Evolutionary conservation across 2,888 invertebrate genomes (phyloP), one percentile per base, ranked within the genome.

Genomic region (Pyrrhopygopsis socrates): DNA sequence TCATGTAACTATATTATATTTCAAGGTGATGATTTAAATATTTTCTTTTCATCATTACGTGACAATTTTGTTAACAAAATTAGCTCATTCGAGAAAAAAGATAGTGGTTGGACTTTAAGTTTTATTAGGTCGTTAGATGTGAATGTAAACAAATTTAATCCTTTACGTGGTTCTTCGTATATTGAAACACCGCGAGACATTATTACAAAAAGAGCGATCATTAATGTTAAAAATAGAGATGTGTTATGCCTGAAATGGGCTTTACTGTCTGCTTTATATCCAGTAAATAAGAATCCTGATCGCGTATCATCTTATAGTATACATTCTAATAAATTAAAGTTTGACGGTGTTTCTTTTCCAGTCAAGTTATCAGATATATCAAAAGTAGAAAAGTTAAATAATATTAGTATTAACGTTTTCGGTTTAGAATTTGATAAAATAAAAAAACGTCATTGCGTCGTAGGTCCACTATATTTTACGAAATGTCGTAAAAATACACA

Each of bases 321-420:
- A 13, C 58, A 92, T 84, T 30, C 68, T 41, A 77, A 92, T 82
- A 91, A 92, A 85, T 60, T 93, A 0, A 92, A 93, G 41, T 93
- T 93, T 78, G 58, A 84, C 29, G 84, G 85, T 29, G 82, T 95
- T 65, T 60, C 76, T 20, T 93, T 93, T 45, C 94, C 94, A 1
- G 83, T 94, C 18, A 90, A 92, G 79, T 70, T 92, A 54, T 76
- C 54, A 34, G 93, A 93, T 76, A 91, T 95, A 73, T 9, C 60
- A 60, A 93, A 92, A 91, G 77, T 93, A 50, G 93, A 94, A 79
- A 83, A 79, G 63, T 73, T 86, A 78, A 94, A 94, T 79, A 71
- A 93, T 76, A 83, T 94, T 8, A 93, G 93, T 81, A 88, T 93
- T 20, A 93, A 94, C 77, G 92, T 94, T 54, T 94, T 91, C 83